Conservation (phyloP, 2,797 vertebrate species). For the Sebastes hubbsi region DNA sequence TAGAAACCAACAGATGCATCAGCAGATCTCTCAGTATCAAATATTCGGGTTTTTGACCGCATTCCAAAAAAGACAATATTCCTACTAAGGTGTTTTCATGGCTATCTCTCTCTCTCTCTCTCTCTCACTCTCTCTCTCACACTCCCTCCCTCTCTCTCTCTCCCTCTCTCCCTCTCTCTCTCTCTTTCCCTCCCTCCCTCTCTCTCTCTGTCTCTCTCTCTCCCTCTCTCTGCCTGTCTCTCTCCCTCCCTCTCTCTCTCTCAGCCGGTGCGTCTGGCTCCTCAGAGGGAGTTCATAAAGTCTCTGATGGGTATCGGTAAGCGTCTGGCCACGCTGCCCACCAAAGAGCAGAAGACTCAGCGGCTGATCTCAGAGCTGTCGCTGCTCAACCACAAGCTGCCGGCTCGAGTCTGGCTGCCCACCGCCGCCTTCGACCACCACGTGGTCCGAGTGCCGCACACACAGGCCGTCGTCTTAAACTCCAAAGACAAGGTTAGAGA, state of each 20-base stretch:
- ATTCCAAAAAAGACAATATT: too few relatives aligned
- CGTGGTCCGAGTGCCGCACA: slow-evolving; percentile 92
- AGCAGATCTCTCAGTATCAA: too few relatives aligned
- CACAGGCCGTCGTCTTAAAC: slow-evolving; percentile 94
- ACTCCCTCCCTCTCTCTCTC: too few relatives aligned
- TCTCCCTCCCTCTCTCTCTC: not conserved
- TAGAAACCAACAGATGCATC: too few relatives aligned
- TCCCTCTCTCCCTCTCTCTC: not conserved
- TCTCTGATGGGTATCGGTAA: slow-evolving; percentile 96
- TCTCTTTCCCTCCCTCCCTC: too few relatives aligned
- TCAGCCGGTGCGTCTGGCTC: slow-evolving; percentile 90
- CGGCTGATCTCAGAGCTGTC: slow-evolving; percentile 94
- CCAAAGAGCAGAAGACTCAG: slow-evolving; percentile 97
- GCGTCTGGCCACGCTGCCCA: slow-evolving; percentile 92
- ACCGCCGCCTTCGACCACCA: slow-evolving; percentile 92
- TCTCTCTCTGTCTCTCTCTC: not conserved
- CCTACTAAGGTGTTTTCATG: too few relatives aligned
- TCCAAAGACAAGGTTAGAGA: slow-evolving; percentile 92
- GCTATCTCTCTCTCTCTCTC: too few relatives aligned
- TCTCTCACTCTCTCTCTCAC: not conserved
- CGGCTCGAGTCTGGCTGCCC: slow-evolving; percentile 93
- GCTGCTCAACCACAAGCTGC: slow-evolving; percentile 96
- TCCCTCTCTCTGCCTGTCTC: fast-evolving
- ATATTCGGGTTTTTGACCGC: too few relatives aligned
- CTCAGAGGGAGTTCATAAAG: slow-evolving; percentile 96